These are phyloP conservation scores for Anthrax anthrax DNA, from an alignment of 2,888 invertebrate genomes.

Conservation along the genomic window DNA sequence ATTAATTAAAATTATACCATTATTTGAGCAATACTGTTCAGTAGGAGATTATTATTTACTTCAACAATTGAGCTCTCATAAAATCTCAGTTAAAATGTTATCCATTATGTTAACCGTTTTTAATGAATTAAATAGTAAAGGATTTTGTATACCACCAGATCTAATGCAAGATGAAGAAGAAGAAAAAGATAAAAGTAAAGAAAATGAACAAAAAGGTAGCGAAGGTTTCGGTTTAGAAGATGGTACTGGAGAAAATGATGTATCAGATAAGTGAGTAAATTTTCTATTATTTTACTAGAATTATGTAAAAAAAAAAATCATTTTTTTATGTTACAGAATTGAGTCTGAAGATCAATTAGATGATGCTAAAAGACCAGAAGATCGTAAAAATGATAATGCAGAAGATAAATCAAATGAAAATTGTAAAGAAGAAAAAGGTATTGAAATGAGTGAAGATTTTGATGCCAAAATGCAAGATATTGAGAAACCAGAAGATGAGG, in stretches of 20 bases:
- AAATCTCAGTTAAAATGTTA: constrained; percentile 67
- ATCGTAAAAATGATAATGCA: constrained; percentile 42
- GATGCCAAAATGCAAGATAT: constrained; percentile 75
- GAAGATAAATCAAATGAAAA: constrained; percentile 59
- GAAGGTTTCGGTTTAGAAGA: constrained; percentile 84
- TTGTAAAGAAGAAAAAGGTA: constrained; percentile 76
- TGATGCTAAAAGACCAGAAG: constrained; percentile 65
- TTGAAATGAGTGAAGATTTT: constrained; percentile 94
- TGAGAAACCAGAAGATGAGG: constrained; percentile 44
- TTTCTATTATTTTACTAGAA: too few relatives aligned
- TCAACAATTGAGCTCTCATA: constrained; percentile 62
- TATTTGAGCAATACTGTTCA: constrained; percentile 61
- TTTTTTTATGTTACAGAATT: constrained; percentile 14
- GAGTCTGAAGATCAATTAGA: constrained; percentile 83
- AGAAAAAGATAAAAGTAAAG: constrained; percentile 33
- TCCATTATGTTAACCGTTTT: constrained; percentile 74
- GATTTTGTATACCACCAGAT: constrained; percentile 87
- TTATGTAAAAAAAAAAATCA: neutral
- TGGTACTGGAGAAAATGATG: constrained; percentile 83
- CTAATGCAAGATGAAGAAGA: constrained; percentile 59
- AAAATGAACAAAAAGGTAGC: constrained; percentile 40
- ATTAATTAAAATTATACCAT: constrained; percentile 37
- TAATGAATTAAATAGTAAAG: constrained; percentile 67
- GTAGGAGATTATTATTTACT: constrained; percentile 67
- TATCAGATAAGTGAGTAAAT: constrained; percentile 55